Evolutionary conservation across 2,113 vertebrate species (phyloP).

Genomic region (Myrmecobius fasciatus): DNA sequence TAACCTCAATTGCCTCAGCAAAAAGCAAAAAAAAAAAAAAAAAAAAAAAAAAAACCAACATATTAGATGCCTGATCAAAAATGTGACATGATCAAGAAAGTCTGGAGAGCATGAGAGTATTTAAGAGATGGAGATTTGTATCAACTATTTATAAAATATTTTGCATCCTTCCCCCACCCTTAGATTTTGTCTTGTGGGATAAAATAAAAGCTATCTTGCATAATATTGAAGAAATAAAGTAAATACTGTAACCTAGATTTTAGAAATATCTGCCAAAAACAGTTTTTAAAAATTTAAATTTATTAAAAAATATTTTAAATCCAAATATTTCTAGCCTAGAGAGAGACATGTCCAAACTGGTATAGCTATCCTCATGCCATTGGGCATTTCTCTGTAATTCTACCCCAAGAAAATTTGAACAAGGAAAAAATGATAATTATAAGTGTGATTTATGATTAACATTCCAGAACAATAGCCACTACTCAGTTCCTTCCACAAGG

Average conservation of each 20-base stretch:
- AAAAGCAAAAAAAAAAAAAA: too few relatives aligned
- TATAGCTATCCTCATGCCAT: not conserved
- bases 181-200: not conserved
- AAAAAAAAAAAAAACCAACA: too few relatives aligned
- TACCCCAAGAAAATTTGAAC: not conserved
- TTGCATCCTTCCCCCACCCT: not conserved
- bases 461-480: not conserved
- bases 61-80: not conserved
- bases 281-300: not conserved
- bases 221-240: not conserved
- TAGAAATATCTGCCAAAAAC: not conserved
- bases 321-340: not conserved
- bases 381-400: not conserved
- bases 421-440: not conserved
- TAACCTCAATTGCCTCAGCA: too few relatives aligned
- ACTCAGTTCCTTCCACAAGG: not conserved
- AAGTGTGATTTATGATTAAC: not conserved
- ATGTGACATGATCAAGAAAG: not conserved
- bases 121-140: not conserved
- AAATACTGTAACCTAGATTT: not conserved
- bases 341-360: not conserved
- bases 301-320: not conserved
- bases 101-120: not conserved
- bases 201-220: too few relatives aligned
- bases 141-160: not conserved